Conservation (phyloP, 2,797 vertebrate genomes). For the Clarias laeviceps region DNA sequence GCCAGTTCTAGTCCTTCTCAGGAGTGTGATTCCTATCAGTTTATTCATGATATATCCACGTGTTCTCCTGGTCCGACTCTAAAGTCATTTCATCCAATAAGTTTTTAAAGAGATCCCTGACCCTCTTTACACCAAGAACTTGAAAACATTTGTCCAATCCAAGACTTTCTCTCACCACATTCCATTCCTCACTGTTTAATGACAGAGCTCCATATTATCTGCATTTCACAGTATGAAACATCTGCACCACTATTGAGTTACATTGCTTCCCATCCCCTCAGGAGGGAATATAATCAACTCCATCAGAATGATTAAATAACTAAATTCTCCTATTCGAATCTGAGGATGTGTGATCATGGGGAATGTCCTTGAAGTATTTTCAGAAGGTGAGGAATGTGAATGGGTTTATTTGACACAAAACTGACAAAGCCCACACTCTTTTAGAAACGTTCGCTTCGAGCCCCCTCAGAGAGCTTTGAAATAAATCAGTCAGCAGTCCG, state of each 20-base stretch:
- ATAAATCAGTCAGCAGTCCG: constrained; percentile 52
- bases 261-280: constrained; percentile 60
- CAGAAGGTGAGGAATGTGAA: constrained; percentile 60
- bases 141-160: constrained; percentile 49
- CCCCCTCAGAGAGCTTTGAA: constrained; percentile 39
- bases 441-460: constrained; percentile 47
- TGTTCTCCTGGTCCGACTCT: constrained; percentile 19
- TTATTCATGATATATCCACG: constrained; percentile 3
- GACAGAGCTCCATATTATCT: constrained; percentile 68
- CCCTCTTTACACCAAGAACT: constrained; percentile 29
- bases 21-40: constrained; percentile 26
- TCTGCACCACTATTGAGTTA: constrained; percentile 78
- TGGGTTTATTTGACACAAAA: constrained; percentile 56
- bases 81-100: constrained; percentile 41
- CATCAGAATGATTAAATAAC: constrained; percentile 73
- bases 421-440: constrained; percentile 56
- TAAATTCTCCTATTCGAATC: constrained; percentile 54
- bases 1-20: background rate
- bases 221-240: constrained; percentile 76
- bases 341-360: constrained; percentile 47
- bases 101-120: constrained; percentile 27
- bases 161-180: constrained; percentile 17
- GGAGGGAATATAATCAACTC: constrained; percentile 64
- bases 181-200: constrained; percentile 60
- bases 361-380: constrained; percentile 67